phyloP scores from a whole-genome alignment of 2,888 invertebrate genomes.

The Troides aeacus region DNA sequence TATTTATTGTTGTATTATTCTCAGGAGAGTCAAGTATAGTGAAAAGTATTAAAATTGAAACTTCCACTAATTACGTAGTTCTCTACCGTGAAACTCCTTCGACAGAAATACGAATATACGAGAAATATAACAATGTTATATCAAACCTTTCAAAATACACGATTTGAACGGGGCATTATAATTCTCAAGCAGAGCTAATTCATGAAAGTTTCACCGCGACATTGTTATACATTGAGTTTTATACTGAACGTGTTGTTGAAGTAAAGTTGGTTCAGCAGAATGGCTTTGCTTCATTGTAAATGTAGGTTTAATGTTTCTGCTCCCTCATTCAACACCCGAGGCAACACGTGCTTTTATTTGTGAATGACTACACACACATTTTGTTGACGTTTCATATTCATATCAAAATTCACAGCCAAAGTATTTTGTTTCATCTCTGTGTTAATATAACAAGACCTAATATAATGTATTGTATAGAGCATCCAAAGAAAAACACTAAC shows the following conservation, averaged over 20 bases:
- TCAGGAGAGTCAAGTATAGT: too few species aligned
- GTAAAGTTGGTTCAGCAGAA: constrained; percentile 18
- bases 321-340: constrained; percentile 18
- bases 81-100: too few species aligned
- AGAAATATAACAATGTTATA: constrained; percentile 1
- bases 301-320: constrained; percentile 26
- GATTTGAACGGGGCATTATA: constrained; percentile 17
- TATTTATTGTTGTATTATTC: too few species aligned
- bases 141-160: constrained; percentile 14
- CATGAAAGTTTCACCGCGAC: constrained; percentile 26
- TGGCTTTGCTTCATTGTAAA: constrained; percentile 26
- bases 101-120: neutral
- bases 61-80: too few species aligned
- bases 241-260: constrained; percentile 22
- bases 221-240: constrained; percentile 28
- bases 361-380: constrained; percentile 13
- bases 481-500: too few species aligned
- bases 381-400: neutral
- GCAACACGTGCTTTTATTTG: constrained; percentile 20
- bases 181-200: constrained; percentile 21
- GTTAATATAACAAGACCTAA: too few species aligned
- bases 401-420: neutral
- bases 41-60: too few species aligned
- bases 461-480: too few species aligned
- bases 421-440: neutral